A percentile compares a stretch with the other conserved stretches of the same genome.
phyloP scores from a whole-genome alignment of 2,113 vertebrate genomes.

The Coptodon rendalli region DNA sequence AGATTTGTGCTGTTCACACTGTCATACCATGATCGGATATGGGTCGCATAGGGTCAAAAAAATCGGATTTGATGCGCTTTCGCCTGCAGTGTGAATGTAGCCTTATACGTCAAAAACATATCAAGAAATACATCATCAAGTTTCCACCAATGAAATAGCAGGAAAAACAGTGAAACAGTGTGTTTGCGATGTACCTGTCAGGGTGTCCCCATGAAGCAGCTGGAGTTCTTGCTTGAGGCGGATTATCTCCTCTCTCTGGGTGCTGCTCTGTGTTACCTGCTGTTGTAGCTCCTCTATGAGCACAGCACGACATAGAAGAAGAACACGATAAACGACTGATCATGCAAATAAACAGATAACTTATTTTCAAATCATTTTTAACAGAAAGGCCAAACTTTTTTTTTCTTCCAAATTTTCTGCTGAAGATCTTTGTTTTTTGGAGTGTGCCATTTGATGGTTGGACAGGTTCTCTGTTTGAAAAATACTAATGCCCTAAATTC shows the following conservation, averaged over 20 bases:
- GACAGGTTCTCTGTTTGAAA: background rate
- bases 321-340: background rate
- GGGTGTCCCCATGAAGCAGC: constrained; percentile 68
- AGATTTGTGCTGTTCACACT: too few species aligned
- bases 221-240: constrained; percentile 81
- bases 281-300: constrained; percentile 76
- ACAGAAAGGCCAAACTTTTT: background rate
- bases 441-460: background rate
- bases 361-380: background rate
- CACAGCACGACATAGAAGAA: background rate
- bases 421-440: background rate
- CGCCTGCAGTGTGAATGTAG: too few species aligned
- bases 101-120: background rate
- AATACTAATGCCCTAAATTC: background rate
- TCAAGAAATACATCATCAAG: background rate
- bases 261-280: constrained; percentile 79
- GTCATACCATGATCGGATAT: too few species aligned
- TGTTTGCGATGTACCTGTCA: constrained; percentile 62
- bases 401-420: background rate
- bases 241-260: constrained; percentile 81
- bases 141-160: background rate
- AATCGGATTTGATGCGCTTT: too few species aligned
- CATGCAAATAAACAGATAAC: background rate
- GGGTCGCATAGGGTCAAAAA: too few species aligned
- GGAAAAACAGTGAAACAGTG: background rate